Base-by-base conservation (phyloP, 2,888 invertebrate species). In the Tenthredo mesomela region DNA sequence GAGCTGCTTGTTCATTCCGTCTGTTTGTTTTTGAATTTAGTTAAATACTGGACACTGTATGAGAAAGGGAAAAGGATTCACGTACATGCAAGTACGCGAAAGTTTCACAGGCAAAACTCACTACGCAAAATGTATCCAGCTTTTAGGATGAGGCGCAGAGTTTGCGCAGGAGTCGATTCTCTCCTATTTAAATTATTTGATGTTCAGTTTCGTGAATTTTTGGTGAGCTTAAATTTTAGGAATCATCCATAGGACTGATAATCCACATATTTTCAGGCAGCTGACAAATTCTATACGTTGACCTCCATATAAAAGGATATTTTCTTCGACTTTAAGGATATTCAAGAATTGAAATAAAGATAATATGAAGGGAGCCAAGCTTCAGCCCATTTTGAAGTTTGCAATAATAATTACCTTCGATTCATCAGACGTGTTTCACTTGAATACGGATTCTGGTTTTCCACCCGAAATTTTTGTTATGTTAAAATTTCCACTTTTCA, bases 1-100 rank as follows among this genome's bases (percentile, higher is more conserved):
- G 82, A 82, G 33, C 18, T 47, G 82, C 15, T 80, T 40, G 80
- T 80, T 12, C 25, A 80, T 21, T 21, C 40, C 40, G 61, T 80
- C 3, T 58, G 37, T 40, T 80, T 80, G 80, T 40, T 61, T 61
- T 29, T 18, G 40, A 61, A 80, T 80, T 61, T 61, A 40, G 61
- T 61, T 80, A 12, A 40, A 43, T 29, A 58, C 25, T 58, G 58
- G 58, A 80, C 15, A 18, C 77, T 33, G 40, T 18, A 37, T 37
- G 37, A 37, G 61, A 21, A 40, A 15, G 18, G 10, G 7, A 15
- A 25, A 21, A 77, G 18, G 15, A 33, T 21, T 10, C 65, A 12
- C 21, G 21, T 21, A 33, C 15, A 5, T 18, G 33, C 15, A 67
- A 33, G 12, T 29, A 15, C 29, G 15, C 33, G 67, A 67, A 3